phyloP scores from a whole-genome alignment of 2,888 invertebrate species.

The Nomada hirtipes region DNA sequence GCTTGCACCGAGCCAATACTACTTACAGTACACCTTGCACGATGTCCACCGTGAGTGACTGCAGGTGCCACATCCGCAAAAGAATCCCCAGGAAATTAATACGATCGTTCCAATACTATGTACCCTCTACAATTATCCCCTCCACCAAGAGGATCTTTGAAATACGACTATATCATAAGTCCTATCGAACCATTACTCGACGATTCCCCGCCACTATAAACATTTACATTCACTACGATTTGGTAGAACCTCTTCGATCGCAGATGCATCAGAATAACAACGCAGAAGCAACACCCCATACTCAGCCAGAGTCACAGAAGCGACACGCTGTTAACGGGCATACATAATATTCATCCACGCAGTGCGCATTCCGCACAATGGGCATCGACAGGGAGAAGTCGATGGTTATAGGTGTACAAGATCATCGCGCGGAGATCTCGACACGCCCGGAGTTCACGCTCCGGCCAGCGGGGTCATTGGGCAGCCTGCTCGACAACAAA shows the following conservation, averaged over 20 bases:
- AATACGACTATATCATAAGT: too few species aligned
- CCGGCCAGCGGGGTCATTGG: slow-evolving; percentile 82
- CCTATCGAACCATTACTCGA: too few species aligned
- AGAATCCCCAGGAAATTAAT: too few species aligned
- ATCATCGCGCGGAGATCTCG: slow-evolving; percentile 75
- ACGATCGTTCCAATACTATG: too few species aligned
- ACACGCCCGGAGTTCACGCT: slow-evolving; percentile 79
- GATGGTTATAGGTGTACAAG: slow-evolving; percentile 72
- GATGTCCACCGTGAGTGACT: too few species aligned
- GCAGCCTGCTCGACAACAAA: slow-evolving; percentile 84
- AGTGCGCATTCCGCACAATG: slow-evolving; percentile 42
- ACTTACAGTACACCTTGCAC: too few species aligned
- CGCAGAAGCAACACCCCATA: background rate
- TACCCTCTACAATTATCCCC: too few species aligned
- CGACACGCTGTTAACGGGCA: slow-evolving; percentile 48
- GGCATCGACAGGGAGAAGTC: slow-evolving; percentile 64
- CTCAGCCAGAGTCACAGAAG: slow-evolving; percentile 43
- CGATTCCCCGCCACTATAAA: too few species aligned
- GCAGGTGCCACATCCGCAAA: too few species aligned
- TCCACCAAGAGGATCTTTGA: too few species aligned
- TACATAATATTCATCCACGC: slow-evolving; percentile 54
- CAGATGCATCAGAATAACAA: slow-evolving; percentile 1
- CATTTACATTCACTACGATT: background rate
- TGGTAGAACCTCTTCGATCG: background rate
- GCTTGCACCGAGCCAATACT: too few species aligned